Percentiles rank a stretch among this genome's conserved stretches.
These are phyloP conservation scores for Drosophila fuyamai DNA, from an alignment of 1,140 invertebrate species.

Conservation along the genomic window DNA sequence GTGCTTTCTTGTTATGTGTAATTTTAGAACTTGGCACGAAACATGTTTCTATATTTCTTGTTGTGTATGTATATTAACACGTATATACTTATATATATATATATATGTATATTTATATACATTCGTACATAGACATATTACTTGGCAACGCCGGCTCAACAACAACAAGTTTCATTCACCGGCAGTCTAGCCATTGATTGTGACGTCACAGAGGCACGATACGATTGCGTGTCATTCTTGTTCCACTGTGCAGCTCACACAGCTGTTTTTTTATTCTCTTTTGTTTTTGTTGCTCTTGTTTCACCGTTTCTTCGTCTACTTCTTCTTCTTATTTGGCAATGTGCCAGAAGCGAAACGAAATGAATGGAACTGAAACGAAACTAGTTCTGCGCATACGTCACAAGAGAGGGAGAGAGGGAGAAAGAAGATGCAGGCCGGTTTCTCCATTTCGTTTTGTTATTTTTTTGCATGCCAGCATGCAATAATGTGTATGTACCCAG, in stretches of 20 bases:
- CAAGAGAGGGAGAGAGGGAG: slow-evolving; percentile 29
- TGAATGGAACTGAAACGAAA: slow-evolving; percentile 52
- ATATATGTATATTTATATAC: slow-evolving; percentile 9
- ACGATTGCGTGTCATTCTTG: slow-evolving; percentile 54
- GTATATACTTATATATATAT: slow-evolving; percentile 24
- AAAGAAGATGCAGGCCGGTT: slow-evolving; percentile 60
- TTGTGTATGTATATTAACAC: slow-evolving; percentile 2
- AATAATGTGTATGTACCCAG: slow-evolving; percentile 47
- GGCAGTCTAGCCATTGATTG: slow-evolving; percentile 23
- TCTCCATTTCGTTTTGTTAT: slow-evolving; percentile 27
- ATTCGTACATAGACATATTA: slow-evolving; percentile 11
- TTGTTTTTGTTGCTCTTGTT: slow-evolving; percentile 30
- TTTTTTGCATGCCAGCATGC: slow-evolving; percentile 52
- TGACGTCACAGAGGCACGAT: slow-evolving; percentile 60
- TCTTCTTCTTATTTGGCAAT: slow-evolving; percentile 49
- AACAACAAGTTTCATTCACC: slow-evolving; percentile 63
- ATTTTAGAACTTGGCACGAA: slow-evolving; percentile 81
- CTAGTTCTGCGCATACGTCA: slow-evolving; percentile 76
- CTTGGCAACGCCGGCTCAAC: slow-evolving; percentile 46
- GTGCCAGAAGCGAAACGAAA: slow-evolving; percentile 43
- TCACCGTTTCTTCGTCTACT: slow-evolving; percentile 13
- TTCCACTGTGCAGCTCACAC: slow-evolving; percentile 60
- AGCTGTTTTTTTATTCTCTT: slow-evolving; percentile 28
- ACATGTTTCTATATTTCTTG: slow-evolving; percentile 43
- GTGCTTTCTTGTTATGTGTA: slow-evolving; percentile 39